phyloP scores from a whole-genome alignment of 2,797 vertebrate species.

The Sternotherus odoratus region DNA sequence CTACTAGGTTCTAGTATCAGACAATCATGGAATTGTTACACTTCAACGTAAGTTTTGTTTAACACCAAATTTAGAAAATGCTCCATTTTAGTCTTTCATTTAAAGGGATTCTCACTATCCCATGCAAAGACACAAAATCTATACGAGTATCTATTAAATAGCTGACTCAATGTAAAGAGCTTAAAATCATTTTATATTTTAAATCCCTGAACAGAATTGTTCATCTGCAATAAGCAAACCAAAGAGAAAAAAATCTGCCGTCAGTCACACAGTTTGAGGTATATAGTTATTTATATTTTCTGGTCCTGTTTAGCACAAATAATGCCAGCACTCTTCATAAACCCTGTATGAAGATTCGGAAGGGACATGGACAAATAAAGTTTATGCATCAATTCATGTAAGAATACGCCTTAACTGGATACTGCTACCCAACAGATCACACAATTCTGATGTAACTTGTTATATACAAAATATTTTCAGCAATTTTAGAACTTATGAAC shows the following conservation, averaged over 20 bases:
- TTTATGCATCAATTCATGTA: fast-evolving
- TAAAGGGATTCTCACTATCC: neutral
- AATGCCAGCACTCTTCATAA: neutral
- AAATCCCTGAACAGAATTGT: neutral
- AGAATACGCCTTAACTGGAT: neutral
- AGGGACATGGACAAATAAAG: neutral
- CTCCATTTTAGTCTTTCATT: neutral
- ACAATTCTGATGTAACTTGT: neutral
- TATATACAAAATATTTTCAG: conserved; percentile 20
- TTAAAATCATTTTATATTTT: neutral
- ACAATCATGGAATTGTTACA: neutral
- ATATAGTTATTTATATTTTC: neutral
- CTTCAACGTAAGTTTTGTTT: neutral
- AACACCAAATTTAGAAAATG: neutral
- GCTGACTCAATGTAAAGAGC: too few relatives aligned
- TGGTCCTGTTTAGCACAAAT: neutral
- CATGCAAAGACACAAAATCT: neutral
- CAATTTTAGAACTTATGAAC: neutral
- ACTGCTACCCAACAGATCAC: neutral
- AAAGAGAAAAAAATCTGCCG: too few relatives aligned
- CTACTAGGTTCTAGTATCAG: neutral
- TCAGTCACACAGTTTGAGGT: neutral
- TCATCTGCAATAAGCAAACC: neutral
- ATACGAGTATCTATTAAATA: neutral
- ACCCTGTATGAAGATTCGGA: neutral